Conservation (phyloP, 2,113 vertebrate species). For the Ginglymostoma cirratum region DNA sequence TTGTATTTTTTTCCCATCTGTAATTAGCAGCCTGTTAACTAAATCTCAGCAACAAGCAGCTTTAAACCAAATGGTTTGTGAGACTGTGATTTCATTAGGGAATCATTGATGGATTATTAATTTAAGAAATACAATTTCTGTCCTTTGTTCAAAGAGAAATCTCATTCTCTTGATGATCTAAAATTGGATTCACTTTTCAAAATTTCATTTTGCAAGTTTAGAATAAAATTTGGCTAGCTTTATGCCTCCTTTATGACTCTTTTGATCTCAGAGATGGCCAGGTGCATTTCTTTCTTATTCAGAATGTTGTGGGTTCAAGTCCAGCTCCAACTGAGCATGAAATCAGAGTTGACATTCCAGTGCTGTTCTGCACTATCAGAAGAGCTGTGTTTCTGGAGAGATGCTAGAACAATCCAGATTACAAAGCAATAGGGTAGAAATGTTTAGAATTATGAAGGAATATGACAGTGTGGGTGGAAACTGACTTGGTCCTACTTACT, state of each 20-base stretch:
- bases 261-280: neutral
- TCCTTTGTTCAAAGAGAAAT: neutral
- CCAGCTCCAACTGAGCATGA: neutral
- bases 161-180: neutral
- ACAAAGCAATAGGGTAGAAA: neutral
- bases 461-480: neutral
- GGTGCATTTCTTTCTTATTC: neutral
- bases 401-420: neutral
- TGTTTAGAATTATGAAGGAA: neutral
- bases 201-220: neutral
- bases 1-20: neutral
- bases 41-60: neutral
- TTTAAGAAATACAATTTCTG: neutral
- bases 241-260: neutral
- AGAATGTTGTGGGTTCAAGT: neutral
- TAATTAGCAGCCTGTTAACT: neutral
- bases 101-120: neutral
- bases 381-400: neutral
- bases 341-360: neutral
- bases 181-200: neutral
- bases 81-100: neutral
- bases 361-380: neutral
- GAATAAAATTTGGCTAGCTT: neutral
- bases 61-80: neutral
- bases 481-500: neutral